Conservation (phyloP, 2,113 vertebrate species). For the Percopsis transmontana region DNA sequence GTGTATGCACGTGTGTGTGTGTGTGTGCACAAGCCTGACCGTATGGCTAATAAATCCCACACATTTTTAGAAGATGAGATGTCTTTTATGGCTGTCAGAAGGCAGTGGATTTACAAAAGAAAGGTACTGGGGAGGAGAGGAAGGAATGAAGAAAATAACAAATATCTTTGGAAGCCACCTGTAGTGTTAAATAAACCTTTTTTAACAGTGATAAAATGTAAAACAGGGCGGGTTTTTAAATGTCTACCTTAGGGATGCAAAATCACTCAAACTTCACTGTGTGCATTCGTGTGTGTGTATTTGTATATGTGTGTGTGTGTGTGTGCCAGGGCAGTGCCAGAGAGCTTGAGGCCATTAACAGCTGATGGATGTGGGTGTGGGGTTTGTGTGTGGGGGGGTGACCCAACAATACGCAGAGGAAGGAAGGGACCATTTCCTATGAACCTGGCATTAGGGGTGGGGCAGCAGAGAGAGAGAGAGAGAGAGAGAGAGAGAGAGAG, state of each 20-base stretch:
- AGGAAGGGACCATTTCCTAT: too few species aligned
- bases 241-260: too few species aligned
- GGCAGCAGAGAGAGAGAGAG: background rate
- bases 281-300: background rate
- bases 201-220: too few species aligned
- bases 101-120: conserved; percentile 38
- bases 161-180: conserved; percentile 40
- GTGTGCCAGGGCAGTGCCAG: conserved; percentile 14
- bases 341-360: conserved; percentile 69
- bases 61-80: conserved; percentile 69
- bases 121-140: conserved; percentile 25
- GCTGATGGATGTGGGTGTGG: conserved; percentile 76
- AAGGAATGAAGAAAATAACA: background rate
- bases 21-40: background rate
- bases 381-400: background rate
- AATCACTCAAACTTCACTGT: background rate
- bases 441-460: too few species aligned
- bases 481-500: background rate
- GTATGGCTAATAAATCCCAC: conserved; percentile 59
- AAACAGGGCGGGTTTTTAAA: too few species aligned
- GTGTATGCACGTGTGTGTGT: conserved; percentile 9
- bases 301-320: background rate
- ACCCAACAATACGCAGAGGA: too few species aligned
- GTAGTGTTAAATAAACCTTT: conserved; percentile 14
- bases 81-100: conserved; percentile 50